Percentiles rank a stretch among this genome's conserved stretches.
phyloP scores from a whole-genome alignment of 2,113 vertebrate species.

The Pogonocichla stellata region DNA sequence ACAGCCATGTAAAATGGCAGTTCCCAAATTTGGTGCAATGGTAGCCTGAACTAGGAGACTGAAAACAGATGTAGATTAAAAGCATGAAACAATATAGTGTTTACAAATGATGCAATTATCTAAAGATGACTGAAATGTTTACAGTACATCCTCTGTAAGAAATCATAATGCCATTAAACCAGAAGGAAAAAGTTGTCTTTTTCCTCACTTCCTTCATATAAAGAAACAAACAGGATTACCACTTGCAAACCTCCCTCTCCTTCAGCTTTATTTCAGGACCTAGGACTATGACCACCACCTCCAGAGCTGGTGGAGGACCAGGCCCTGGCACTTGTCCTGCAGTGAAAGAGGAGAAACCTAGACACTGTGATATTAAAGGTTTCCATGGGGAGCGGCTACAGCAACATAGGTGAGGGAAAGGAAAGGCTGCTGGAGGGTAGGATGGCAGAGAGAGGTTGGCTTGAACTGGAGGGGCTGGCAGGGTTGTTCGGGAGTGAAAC shows the following conservation, averaged over 20 bases:
- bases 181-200: not conserved
- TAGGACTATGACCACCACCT: not conserved
- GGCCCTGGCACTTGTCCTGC: too few species aligned
- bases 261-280: not conserved
- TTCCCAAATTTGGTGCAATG: not conserved
- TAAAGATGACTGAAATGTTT: not conserved
- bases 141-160: not conserved
- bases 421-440: not conserved
- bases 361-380: rapidly evolving
- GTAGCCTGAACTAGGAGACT: not conserved
- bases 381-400: not conserved
- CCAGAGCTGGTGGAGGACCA: not conserved
- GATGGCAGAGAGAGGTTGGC: not conserved
- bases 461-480: not conserved
- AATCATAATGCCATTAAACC: not conserved
- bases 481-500: not conserved
- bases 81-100: not conserved
- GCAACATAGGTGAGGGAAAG: rapidly evolving
- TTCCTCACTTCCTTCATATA: not conserved
- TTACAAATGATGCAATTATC: not conserved
- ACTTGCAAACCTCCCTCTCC: not conserved
- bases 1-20: not conserved
- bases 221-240: not conserved
- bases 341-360: not conserved
- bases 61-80: not conserved